Evolutionary conservation across 2,888 invertebrate species (phyloP).

Genomic region (Lasioglossum lativentre): DNA sequence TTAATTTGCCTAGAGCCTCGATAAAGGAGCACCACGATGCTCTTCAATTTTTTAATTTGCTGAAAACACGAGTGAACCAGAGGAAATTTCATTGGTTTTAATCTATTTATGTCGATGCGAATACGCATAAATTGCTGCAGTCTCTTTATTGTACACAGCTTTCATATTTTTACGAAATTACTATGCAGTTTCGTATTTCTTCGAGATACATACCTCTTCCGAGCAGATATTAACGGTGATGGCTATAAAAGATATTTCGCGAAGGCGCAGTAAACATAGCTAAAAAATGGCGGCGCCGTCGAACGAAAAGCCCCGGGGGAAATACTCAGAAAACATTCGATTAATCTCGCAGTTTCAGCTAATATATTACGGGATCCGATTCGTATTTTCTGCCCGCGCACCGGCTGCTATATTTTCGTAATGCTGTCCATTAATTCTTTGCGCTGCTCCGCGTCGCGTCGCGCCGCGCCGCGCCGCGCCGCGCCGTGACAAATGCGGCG

Average conservation of each 20-base stretch:
- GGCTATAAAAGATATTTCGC: not conserved
- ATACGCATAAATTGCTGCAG: not conserved
- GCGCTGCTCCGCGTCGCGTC: not conserved
- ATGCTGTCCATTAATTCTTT: constrained; percentile 10
- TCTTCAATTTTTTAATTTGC: not conserved
- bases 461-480: too few species aligned
- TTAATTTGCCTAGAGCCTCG: too few species aligned
- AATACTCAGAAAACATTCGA: not conserved
- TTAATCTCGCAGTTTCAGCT: not conserved
- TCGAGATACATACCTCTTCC: not conserved
- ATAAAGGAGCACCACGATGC: too few species aligned
- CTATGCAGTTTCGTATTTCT: not conserved
- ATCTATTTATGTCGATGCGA: not conserved
- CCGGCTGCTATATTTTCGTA: not conserved
- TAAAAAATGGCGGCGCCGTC: not conserved
- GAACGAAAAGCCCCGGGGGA: not conserved
- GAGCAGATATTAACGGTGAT: not conserved
- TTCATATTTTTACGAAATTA: not conserved
- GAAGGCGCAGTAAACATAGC: not conserved
- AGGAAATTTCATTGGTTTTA: not conserved
- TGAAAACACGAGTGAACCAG: not conserved
- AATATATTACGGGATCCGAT: not conserved
- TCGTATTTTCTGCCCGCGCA: not conserved
- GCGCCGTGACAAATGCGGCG: not conserved
- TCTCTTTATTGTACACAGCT: not conserved